Evolutionary conservation across 2,888 invertebrate genomes (phyloP), one percentile per base, ranked within the genome.

Genomic region (Thalpophila matura): DNA sequence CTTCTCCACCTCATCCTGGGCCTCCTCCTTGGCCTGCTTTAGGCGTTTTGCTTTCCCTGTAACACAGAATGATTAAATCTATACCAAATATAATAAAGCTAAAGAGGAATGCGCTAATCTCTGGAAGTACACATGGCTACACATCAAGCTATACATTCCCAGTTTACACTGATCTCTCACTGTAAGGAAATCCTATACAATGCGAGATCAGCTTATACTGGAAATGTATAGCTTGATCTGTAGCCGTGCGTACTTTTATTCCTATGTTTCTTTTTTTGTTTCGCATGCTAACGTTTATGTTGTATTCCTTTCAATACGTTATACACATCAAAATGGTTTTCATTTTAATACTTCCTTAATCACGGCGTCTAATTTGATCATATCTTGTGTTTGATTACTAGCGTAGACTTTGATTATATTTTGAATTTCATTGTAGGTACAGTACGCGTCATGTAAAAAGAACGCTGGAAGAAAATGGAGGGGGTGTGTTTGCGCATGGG

Each of bases 21-120:
- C 99, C 95, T 99, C 99, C 90, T 99, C 99, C 95, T 99, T 99
- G 66, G 99, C 99, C 92, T 99, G 99, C 96, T 99, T 99, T 95
- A 99, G 96, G 89, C 99, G 97, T 88, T 98, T 97, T 77, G 99
- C 98, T 96, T 99, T 99, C 83, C 99, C 99, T 99, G 88, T 65
- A 95, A 92, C 47, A 58, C 10, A 81, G 43, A 61, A n/a, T 59
- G 18, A 58, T 43, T 10, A n/a, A n/a, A 29, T 46, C n/a, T 4
- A 26, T 4, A 10, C 2, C 9, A 37, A n/a, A n/a, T n/a, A n/a
- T n/a, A n/a, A n/a, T n/a, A n/a, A n/a, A n/a, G n/a, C n/a, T n/a
- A n/a, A n/a, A n/a, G n/a, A n/a, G n/a, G n/a, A n/a, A n/a, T n/a
- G n/a, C n/a, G n/a, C n/a, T n/a, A n/a, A n/a, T n/a, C n/a, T n/a